Conservation (phyloP, 2,797 vertebrate genomes). For the Schizopygopsis pylzovi region DNA sequence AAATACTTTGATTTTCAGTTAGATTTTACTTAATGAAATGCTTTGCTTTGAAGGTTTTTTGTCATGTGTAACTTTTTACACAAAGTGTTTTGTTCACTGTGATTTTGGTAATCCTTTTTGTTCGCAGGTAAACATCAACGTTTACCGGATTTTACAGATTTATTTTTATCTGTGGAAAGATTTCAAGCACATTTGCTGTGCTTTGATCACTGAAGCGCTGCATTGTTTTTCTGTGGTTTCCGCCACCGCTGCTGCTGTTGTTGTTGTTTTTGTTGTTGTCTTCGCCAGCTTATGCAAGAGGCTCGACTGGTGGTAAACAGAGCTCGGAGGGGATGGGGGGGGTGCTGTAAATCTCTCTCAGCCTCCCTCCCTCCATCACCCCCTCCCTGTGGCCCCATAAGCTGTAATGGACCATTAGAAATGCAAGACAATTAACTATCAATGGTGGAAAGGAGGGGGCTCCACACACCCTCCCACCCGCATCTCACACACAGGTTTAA, state of each 20-base stretch:
- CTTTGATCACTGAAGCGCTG: conserved; percentile 37
- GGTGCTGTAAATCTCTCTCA: conserved; percentile 41
- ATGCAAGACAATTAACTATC: conserved; percentile 81
- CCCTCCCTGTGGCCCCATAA: conserved; percentile 69
- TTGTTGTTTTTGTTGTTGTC: conserved; percentile 69
- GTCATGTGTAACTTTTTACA: neutral
- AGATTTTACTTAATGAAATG: neutral
- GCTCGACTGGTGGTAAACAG: conserved; percentile 73
- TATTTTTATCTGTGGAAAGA: conserved; percentile 7
- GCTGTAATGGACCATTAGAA: conserved; percentile 78
- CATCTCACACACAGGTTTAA: conserved; percentile 17
- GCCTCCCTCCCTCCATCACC: conserved; percentile 47
- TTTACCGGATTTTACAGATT: conserved; percentile 22
- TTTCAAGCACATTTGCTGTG: conserved; percentile 18
- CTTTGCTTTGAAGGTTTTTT: neutral
- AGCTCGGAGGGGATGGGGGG: conserved; percentile 61
- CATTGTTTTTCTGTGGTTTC: conserved; percentile 60
- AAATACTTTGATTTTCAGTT: neutral
- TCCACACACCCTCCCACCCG: conserved; percentile 32
- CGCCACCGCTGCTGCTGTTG: conserved; percentile 62
- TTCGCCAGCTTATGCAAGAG: conserved; percentile 71
- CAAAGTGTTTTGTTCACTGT: neutral
- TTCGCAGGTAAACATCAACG: neutral
- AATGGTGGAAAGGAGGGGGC: conserved; percentile 48
- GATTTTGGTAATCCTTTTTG: conserved; percentile 5